Evolutionary conservation across 1,140 invertebrate genomes (phyloP).

Genomic region (Planococcus citri): DNA sequence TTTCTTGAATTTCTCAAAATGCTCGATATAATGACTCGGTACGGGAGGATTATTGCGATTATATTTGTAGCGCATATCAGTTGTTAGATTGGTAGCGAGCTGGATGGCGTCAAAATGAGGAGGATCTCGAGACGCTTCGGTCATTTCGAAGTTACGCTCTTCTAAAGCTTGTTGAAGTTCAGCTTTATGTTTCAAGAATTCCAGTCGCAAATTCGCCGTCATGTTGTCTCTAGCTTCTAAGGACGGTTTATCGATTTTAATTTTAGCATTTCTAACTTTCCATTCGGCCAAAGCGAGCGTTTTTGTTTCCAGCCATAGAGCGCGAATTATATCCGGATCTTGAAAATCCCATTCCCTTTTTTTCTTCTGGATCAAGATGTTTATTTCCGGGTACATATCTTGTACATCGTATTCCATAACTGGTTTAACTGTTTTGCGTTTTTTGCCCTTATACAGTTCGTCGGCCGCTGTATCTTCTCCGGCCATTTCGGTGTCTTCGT

Average conservation of each 20-base stretch:
- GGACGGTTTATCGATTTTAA: not conserved
- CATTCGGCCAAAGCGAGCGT: not conserved
- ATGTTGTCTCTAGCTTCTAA: not conserved
- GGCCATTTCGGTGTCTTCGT: not conserved
- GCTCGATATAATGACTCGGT: not conserved
- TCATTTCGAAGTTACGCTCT: not conserved
- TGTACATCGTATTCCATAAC: not conserved
- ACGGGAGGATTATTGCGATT: conserved; percentile 13
- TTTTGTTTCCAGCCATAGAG: not conserved
- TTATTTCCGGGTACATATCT: conserved; percentile 8
- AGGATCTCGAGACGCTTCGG: not conserved
- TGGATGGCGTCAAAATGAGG: not conserved
- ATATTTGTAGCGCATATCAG: conserved; percentile 9
- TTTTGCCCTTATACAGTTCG: not conserved
- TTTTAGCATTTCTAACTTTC: conserved; percentile 5
- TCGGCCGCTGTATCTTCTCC: not conserved
- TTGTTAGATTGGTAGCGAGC: not conserved
- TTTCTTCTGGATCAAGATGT: not conserved
- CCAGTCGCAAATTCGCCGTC: not conserved
- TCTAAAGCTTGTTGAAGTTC: not conserved
- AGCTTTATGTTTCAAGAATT: not conserved
- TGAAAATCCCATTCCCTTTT: conserved; percentile 8
- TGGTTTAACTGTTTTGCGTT: not conserved
- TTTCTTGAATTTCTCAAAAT: conserved; percentile 5
- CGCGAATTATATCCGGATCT: conserved; percentile 8